Evolutionary conservation across 2,888 invertebrate species (phyloP).

Genomic region (Lysandra bellargus): DNA sequence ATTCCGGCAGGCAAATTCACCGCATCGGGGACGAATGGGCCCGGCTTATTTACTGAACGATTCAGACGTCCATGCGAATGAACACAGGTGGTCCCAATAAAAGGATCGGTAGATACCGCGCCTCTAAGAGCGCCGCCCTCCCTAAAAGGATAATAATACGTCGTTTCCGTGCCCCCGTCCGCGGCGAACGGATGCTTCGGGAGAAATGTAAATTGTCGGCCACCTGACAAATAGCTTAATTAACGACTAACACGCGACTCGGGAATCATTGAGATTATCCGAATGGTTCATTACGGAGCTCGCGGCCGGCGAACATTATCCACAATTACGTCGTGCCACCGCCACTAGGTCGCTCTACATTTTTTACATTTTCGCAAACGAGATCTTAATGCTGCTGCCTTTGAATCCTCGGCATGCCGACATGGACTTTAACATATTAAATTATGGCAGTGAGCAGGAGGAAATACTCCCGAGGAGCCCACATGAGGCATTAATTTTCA

Average conservation of each 20-base stretch:
- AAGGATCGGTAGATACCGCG: constrained; percentile 68
- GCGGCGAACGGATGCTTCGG: constrained; percentile 60
- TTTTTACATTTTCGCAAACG: constrained; percentile 44
- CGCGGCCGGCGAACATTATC: constrained; percentile 43
- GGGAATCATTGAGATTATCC: constrained; percentile 67
- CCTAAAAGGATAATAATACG: constrained; percentile 81
- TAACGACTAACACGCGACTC: constrained; percentile 73
- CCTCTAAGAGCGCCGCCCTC: constrained; percentile 73
- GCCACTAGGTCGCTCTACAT: constrained; percentile 50
- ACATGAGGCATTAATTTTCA: constrained; percentile 74
- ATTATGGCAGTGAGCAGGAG: constrained; percentile 62
- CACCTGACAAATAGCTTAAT: constrained; percentile 80
- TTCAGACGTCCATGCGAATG: constrained; percentile 74
- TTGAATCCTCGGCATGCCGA: background rate
- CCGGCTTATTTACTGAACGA: constrained; percentile 79
- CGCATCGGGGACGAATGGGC: constrained; percentile 60
- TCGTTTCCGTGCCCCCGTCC: constrained; percentile 67
- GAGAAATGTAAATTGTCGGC: constrained; percentile 76
- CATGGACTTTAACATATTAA: constrained; percentile 35
- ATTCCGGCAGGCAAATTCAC: constrained; percentile 40
- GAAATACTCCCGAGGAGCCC: constrained; percentile 60
- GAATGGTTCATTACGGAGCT: constrained; percentile 55
- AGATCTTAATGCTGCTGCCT: constrained; percentile 35
- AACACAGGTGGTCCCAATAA: constrained; percentile 79
- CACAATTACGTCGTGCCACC: constrained; percentile 49